phyloP scores from a whole-genome alignment of 2,888 invertebrate species.

The Steromphala cineraria region DNA sequence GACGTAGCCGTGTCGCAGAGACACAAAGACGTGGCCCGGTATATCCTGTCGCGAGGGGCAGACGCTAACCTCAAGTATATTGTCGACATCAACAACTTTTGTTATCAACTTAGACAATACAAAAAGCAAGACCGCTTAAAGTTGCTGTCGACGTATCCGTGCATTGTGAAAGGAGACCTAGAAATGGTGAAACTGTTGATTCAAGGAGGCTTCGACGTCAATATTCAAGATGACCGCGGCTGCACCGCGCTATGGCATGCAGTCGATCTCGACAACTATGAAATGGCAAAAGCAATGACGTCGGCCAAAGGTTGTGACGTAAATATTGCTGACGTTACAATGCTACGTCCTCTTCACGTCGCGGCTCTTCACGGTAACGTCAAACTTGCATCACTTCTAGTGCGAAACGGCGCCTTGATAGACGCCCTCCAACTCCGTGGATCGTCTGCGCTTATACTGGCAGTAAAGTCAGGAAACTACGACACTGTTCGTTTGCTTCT shows the following conservation, averaged over 20 bases:
- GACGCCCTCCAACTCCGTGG: conserved; percentile 61
- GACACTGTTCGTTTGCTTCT: conserved; percentile 54
- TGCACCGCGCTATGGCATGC: conserved; percentile 65
- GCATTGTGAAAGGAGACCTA: conserved; percentile 53
- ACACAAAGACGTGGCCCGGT: conserved; percentile 46
- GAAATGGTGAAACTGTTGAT: conserved; percentile 57
- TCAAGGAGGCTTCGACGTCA: conserved; percentile 61
- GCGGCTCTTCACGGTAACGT: conserved; percentile 61
- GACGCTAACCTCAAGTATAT: conserved; percentile 56
- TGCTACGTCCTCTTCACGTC: conserved; percentile 61
- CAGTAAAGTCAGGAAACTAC: conserved; percentile 53
- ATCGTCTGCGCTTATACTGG: conserved; percentile 59
- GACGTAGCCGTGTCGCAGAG: conserved; percentile 51
- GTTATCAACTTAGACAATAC: conserved; percentile 46
- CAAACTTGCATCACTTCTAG: conserved; percentile 52
- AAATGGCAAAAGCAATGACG: conserved; percentile 56
- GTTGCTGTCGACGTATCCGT: conserved; percentile 54
- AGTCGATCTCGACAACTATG: conserved; percentile 59
- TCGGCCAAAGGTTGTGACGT: conserved; percentile 49
- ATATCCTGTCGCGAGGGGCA: conserved; percentile 48
- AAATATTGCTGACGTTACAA: conserved; percentile 55
- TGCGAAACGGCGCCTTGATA: conserved; percentile 56
- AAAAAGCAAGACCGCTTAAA: conserved; percentile 48
- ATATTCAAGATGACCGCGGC: conserved; percentile 58
- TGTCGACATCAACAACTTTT: conserved; percentile 52